Percentiles rank a stretch among this genome's conserved stretches.
These are phyloP conservation scores for Tetrao urogallus DNA, from an alignment of 2,113 vertebrate species.

Conservation along the genomic window DNA sequence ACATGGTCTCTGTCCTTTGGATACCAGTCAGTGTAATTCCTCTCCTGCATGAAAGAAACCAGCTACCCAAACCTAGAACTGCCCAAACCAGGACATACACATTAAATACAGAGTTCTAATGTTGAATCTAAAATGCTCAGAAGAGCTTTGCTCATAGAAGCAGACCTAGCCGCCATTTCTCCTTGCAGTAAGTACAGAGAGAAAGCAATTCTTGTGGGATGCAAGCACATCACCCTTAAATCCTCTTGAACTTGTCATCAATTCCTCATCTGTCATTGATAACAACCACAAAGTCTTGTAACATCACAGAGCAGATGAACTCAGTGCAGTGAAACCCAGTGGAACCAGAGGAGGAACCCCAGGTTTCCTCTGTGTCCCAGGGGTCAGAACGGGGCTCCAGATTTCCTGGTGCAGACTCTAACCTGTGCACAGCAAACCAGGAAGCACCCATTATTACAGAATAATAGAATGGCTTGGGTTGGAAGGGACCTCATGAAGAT, in stretches of 20 bases:
- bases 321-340: neutral
- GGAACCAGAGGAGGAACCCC: neutral
- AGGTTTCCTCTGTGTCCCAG: neutral
- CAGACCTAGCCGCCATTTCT: neutral
- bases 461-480: too few relatives aligned
- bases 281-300: accelerated
- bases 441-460: neutral
- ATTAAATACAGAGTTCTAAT: neutral
- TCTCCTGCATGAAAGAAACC: neutral
- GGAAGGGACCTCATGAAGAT: too few relatives aligned
- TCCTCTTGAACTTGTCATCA: neutral
- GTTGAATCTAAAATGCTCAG: neutral
- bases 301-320: accelerated
- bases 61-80: neutral
- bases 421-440: neutral
- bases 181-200: accelerated
- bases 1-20: neutral
- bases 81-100: neutral
- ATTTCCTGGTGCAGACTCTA: neutral
- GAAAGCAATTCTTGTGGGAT: neutral
- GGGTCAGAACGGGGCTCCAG: too few relatives aligned
- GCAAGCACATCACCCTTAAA: neutral
- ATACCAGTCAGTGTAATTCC: neutral
- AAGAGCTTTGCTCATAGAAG: neutral
- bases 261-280: too few relatives aligned